Evolutionary conservation across 2,113 vertebrate species (phyloP).

Genomic region (Hiodon alosoides): DNA sequence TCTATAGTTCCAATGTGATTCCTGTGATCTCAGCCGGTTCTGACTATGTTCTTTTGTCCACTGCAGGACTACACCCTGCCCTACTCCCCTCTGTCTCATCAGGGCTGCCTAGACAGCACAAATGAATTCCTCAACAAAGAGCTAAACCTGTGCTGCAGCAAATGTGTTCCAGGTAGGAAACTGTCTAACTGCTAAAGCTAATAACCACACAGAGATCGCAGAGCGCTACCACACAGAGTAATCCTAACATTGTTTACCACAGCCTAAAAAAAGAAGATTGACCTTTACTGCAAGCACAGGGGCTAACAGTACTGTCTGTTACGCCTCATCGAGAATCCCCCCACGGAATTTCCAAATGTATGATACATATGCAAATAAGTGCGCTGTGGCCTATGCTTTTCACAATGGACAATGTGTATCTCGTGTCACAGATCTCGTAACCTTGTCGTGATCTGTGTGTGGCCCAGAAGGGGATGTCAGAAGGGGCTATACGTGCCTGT

Average conservation of each 20-base stretch:
- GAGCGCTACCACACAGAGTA: too few relatives aligned
- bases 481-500: too few relatives aligned
- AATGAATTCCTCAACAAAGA: slow-evolving; percentile 25
- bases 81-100: slow-evolving; percentile 22
- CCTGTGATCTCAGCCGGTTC: neutral
- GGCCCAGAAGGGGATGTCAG: too few relatives aligned
- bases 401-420: neutral
- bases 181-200: too few relatives aligned
- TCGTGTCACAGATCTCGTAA: too few relatives aligned
- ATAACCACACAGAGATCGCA: too few relatives aligned
- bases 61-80: slow-evolving; percentile 42
- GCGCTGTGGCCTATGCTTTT: neutral
- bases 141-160: slow-evolving; percentile 49
- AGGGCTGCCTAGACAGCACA: slow-evolving; percentile 18
- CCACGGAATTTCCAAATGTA: slow-evolving; percentile 9
- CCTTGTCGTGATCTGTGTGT: too few relatives aligned
- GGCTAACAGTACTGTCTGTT: neutral
- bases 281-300: too few relatives aligned
- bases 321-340: neutral
- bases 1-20: neutral
- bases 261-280: too few relatives aligned
- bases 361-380: neutral
- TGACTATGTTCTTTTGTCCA: slow-evolving; percentile 13
- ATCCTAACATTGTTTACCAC: too few relatives aligned
- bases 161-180: slow-evolving; percentile 48